Evolutionary conservation across 92 coral and sea anemone genomes (phyloP).

Genomic region (Bergia puertoricense): DNA sequence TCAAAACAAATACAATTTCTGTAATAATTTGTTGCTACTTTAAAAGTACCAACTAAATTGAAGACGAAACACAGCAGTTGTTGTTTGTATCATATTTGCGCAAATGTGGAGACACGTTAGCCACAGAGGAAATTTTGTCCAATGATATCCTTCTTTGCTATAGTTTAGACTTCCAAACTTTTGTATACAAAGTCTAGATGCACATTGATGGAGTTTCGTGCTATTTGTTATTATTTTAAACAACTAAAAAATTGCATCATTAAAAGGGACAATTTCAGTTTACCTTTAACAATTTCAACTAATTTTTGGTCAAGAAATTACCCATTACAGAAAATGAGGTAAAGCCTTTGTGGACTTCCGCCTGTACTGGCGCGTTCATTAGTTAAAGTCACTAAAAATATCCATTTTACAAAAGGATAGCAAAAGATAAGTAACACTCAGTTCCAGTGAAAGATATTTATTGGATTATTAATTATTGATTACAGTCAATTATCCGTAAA

Average conservation of each 20-base stretch:
- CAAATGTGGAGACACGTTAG: neutral
- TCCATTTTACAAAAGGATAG: neutral
- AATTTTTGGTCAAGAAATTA: too few relatives aligned
- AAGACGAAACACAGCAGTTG: neutral
- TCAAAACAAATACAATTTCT: neutral
- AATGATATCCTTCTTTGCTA: neutral
- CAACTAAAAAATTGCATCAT: neutral
- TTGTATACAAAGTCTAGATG: neutral
- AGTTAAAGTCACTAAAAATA: neutral
- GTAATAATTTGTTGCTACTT: too few relatives aligned
- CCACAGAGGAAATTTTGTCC: neutral
- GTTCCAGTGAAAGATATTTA: neutral
- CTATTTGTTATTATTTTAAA: neutral
- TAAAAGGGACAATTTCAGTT: neutral
- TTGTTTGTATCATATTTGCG: neutral
- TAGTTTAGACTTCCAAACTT: neutral
- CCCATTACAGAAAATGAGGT: neutral
- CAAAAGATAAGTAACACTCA: too few relatives aligned
- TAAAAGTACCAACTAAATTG: neutral
- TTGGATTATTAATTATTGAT: neutral
- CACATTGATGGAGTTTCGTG: neutral
- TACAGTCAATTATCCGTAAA: neutral
- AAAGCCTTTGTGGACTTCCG: neutral
- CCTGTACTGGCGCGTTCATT: neutral
- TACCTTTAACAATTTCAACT: neutral